Base-by-base conservation (phyloP, 2,113 vertebrate species). In the Nicator chloris region DNA sequence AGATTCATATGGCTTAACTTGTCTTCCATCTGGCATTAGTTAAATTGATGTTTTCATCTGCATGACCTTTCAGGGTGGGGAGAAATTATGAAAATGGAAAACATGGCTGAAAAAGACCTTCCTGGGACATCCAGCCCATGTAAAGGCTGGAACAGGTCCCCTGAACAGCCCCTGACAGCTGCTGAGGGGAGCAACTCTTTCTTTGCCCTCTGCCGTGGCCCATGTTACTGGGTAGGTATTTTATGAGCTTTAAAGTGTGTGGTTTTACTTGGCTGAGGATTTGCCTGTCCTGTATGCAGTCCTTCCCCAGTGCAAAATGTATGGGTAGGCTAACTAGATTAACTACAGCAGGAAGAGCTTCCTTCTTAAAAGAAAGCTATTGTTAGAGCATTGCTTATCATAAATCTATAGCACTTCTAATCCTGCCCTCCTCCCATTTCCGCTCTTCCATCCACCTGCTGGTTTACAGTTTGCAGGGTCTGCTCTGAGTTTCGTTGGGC, bases 1-100 rank as follows among this genome's bases (percentile, higher is more conserved):
- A 91, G 82, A 95, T 93, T 90, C 92, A n/a, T 81, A 76, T 70
- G 82, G 76, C 82, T 95, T 89, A 95, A 94, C 75, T 94, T 88
- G 54, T 79, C 28, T 93, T 44, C 82, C 88, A 94, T 95, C 94
- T 96, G 96, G 90, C 60, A 49, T 92, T 81, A 83, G 71, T 96
- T 95, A 95, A 83, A 71, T 75, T 70, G 44, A 28, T 88, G 79
- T 92, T 94, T 93, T 94, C 85, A 81, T 92, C 79, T 88, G 66
- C 31, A 1, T 94, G 92, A 93, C 90, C 94, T 94, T 61, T 95
- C 8, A 15, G 79, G 64, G 59, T 80, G 87, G 79, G 50, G 82
- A 88, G 42, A 51, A 86, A 92, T 6, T 4, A 59, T 27, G 77
- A 64, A 78, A 84, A 75, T 64, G 35, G 42, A 92, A 87, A 84